phyloP scores from a whole-genome alignment of 2,113 vertebrate species.

The Cebidichthys violaceus region DNA sequence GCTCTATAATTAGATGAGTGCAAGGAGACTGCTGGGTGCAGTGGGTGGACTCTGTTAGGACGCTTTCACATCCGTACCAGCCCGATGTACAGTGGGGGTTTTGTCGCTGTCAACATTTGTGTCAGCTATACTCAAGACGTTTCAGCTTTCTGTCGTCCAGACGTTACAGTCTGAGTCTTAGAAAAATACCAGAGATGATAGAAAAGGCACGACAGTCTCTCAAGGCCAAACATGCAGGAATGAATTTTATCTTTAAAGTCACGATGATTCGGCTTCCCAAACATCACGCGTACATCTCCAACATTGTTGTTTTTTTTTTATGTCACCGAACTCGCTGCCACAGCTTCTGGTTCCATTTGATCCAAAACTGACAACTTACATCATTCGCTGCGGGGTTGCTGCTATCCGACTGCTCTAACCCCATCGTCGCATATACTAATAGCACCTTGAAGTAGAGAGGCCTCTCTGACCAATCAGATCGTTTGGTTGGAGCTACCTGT shows the following conservation, averaged over 20 bases:
- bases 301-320: no score
- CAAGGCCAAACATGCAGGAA: neutral
- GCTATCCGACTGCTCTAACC: no score
- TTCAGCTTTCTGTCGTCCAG: neutral
- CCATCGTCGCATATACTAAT: no score
- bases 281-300: no score
- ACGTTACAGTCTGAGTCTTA: neutral
- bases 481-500: neutral
- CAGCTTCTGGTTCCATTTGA: neutral
- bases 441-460: no score
- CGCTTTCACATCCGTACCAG: slow-evolving; percentile 32
- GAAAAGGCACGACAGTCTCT: neutral
- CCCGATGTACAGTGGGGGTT: neutral
- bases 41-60: slow-evolving; percentile 38
- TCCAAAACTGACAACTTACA: no score
- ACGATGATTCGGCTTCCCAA: neutral
- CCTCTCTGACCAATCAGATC: neutral
- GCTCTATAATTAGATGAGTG: slow-evolving; percentile 56
- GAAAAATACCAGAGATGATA: neutral
- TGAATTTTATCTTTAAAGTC: neutral
- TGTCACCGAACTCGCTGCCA: neutral
- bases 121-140: neutral
- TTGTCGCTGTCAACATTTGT: slow-evolving; percentile 4
- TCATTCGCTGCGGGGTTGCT: no score
- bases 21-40: slow-evolving; percentile 30